Percentiles rank a stretch among this genome's conserved stretches.
Conservation (phyloP, 2,888 invertebrate genomes). For the Stomorhina lunata region DNA sequence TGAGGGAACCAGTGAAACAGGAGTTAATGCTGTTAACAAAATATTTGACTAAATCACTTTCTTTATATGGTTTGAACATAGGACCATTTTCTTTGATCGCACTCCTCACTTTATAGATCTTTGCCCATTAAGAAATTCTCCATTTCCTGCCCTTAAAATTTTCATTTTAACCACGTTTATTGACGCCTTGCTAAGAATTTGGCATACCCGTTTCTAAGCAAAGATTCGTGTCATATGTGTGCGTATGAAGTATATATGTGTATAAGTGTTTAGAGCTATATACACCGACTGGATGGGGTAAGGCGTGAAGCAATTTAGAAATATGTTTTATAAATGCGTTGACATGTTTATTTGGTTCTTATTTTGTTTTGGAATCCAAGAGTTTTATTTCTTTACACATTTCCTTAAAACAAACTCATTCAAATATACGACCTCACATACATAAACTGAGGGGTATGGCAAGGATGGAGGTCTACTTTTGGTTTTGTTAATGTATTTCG, state of each 20-base stretch:
- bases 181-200: constrained; percentile 51
- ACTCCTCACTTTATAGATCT: not conserved
- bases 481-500: constrained; percentile 51
- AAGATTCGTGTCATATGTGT: not conserved
- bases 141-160: constrained; percentile 7
- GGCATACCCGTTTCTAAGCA: constrained; percentile 22
- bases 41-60: too few species aligned
- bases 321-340: constrained; percentile 62
- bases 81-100: not conserved
- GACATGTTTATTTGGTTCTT: constrained; percentile 60
- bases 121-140: not conserved
- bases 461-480: constrained; percentile 1
- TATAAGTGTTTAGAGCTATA: constrained; percentile 17
- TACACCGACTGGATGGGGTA: not conserved
- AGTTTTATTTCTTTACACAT: not conserved
- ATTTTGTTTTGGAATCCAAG: not conserved
- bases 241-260: not conserved
- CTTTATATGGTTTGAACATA: not conserved
- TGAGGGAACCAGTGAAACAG: not conserved
- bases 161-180: constrained; percentile 44
- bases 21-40: not conserved
- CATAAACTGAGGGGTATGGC: not conserved
- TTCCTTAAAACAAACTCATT: not conserved
- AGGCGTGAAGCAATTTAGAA: constrained; percentile 59
- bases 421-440: not conserved